phyloP scores from a whole-genome alignment of 2,113 vertebrate genomes.

The Trematocara variabile region DNA sequence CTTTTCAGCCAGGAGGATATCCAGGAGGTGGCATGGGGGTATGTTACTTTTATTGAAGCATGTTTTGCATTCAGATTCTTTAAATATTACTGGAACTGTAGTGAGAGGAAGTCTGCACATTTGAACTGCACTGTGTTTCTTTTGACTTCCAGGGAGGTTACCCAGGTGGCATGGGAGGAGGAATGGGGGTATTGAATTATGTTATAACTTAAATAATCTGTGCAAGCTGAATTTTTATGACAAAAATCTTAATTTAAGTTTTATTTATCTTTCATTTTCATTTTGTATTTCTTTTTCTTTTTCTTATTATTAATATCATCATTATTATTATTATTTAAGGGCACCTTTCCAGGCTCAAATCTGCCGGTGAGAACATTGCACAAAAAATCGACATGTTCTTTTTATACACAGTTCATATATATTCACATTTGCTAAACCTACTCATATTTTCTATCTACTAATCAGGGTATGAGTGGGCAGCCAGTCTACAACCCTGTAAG shows the following conservation, averaged over 20 bases:
- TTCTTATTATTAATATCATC: too few species aligned
- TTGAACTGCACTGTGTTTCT: background rate
- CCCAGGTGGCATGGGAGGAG: constrained; percentile 8
- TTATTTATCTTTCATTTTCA: background rate
- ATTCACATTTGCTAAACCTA: background rate
- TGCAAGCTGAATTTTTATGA: background rate
- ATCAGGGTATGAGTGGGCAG: constrained; percentile 73
- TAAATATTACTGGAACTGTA: background rate
- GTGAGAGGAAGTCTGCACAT: background rate
- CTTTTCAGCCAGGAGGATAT: constrained; percentile 23
- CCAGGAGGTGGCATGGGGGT: constrained; percentile 36
- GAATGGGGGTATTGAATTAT: constrained; percentile 26
- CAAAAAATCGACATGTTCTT: fast-evolving
- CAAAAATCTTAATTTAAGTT: background rate
- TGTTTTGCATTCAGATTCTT: fast-evolving
- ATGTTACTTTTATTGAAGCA: background rate
- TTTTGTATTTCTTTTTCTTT: too few species aligned
- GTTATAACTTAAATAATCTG: background rate
- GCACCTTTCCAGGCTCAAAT: constrained; percentile 52
- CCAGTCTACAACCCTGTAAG: constrained; percentile 80
- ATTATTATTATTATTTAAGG: background rate
- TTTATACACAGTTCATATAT: background rate
- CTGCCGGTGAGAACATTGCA: constrained; percentile 54
- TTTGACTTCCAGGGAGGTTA: background rate
- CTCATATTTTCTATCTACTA: background rate